A percentile compares a stretch with the other conserved stretches of the same genome.
Conservation (phyloP, 1,140 invertebrate species). For the Helicoverpa armigera region DNA sequence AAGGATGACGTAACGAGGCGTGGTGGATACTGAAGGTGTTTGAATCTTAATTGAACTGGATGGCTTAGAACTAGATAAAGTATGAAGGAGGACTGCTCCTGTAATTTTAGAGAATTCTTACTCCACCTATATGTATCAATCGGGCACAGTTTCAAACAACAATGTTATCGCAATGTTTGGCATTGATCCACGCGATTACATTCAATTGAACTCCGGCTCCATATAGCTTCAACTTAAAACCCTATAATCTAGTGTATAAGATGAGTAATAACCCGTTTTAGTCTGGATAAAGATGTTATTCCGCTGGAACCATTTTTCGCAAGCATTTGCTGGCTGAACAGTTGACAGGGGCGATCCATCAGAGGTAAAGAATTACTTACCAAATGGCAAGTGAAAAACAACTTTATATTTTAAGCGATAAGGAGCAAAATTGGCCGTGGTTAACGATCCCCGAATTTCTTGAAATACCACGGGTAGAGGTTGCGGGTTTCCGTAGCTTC, state of each 20-base stretch:
- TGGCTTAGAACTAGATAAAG: neutral
- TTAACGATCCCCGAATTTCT: constrained; percentile 35
- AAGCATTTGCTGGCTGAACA: constrained; percentile 63
- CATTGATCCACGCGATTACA: constrained; percentile 54
- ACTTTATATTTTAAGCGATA: constrained; percentile 52
- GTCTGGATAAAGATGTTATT: constrained; percentile 73
- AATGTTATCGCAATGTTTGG: constrained; percentile 56
- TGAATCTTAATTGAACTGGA: neutral
- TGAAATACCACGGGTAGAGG: constrained; percentile 33
- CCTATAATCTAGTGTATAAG: constrained; percentile 50
- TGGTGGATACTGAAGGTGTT: neutral
- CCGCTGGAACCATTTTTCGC: constrained; percentile 70
- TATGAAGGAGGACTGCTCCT: neutral
- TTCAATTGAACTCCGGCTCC: constrained; percentile 47
- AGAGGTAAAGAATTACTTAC: constrained; percentile 60
- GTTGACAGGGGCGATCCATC: constrained; percentile 74
- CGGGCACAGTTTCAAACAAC: constrained; percentile 42
- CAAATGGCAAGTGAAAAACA: constrained; percentile 56
- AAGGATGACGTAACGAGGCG: neutral
- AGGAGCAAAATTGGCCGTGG: constrained; percentile 28
- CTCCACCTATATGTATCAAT: constrained; percentile 18
- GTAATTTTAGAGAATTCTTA: neutral
- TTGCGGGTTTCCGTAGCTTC: constrained; percentile 25
- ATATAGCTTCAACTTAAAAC: constrained; percentile 51
- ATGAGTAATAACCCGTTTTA: constrained; percentile 69